phyloP scores from a whole-genome alignment of 2,888 invertebrate species.

The Agrotis ipsilon region DNA sequence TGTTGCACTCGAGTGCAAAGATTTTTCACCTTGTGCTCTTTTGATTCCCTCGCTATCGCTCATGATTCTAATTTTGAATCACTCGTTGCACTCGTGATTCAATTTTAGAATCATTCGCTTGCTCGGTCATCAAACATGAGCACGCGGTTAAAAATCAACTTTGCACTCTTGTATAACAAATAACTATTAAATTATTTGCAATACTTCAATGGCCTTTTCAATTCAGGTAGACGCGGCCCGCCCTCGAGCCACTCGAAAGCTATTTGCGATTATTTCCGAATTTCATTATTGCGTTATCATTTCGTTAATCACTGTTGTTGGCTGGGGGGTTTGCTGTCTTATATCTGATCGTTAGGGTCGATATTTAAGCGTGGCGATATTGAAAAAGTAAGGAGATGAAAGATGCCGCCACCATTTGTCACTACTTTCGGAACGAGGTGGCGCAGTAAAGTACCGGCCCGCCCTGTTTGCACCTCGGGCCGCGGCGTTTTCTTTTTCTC shows the following conservation, averaged over 20 bases:
- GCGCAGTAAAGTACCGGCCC: slow-evolving; percentile 84
- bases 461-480: slow-evolving; percentile 87
- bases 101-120: no score
- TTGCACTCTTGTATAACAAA: no score
- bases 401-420: slow-evolving; percentile 90
- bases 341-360: slow-evolving; percentile 65
- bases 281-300: slow-evolving; percentile 88
- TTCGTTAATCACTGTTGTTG: slow-evolving; percentile 76
- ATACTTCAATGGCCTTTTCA: slow-evolving; percentile 77
- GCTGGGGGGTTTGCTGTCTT: slow-evolving; percentile 64
- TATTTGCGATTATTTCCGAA: slow-evolving; percentile 89
- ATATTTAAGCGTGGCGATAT: slow-evolving; percentile 66
- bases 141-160: no score
- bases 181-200: slow-evolving; percentile 76
- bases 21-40: no score
- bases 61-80: no score
- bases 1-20: no score
- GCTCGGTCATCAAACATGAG: no score
- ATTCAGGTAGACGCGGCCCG: slow-evolving; percentile 78
- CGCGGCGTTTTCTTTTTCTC: slow-evolving; percentile 77
- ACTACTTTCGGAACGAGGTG: slow-evolving; percentile 89
- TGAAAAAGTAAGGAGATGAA: slow-evolving; percentile 82
- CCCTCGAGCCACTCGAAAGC: slow-evolving; percentile 79
- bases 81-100: no score
- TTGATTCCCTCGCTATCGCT: no score